Evolutionary conservation across 2,797 vertebrate genomes (phyloP), one percentile per base, ranked within the genome.

Genomic region (Onychomys torridus): DNA sequence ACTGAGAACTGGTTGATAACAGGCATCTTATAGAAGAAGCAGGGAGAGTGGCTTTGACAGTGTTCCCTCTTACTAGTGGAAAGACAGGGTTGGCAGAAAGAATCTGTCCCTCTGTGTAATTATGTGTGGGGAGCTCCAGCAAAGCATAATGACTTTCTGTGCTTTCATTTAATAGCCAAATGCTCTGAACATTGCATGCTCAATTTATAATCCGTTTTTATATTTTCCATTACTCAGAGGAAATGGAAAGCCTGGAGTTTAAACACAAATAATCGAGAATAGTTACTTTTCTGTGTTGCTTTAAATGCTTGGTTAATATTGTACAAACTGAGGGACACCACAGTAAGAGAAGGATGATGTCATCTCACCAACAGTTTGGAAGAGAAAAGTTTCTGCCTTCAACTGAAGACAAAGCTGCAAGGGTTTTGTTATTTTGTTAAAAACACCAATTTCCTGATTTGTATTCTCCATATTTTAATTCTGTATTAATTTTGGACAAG

Each of bases 141-240:
- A 94, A 85, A 79, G 37, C 75, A 63, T 19, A 65, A 61, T 40
- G 59, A 77, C 75, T 93, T 96, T 83, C 92, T 75, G 25, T 61
- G 75, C 78, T 96, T 96, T 96, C 85, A 83, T 89, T 93, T 88
- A 84, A 96, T 94, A 96, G 77, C 37, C 32, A 92, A 90, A 85
- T 63, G 19, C 49, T 91, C 46, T 91, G 89, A 95, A 91, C 29
- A 32, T 77, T 90, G 84, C 43, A 89, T 88, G 73, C 46, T 87
- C 6, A 52, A 34, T 86, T 95, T 78, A 87, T 96, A 92, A 96
- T 91, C 90, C 49, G 17, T 76, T 79, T 93, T 83, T 71, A 93
- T 55, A 77, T 95, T 97, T 97, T 88, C 79, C 67, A 89, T 95
- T 86, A 79, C 88, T 97, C 91, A 85, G 76, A 92, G 91, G 84